These are phyloP conservation scores for Agapornis roseicollis DNA, from an alignment of 2,113 vertebrate species.

Conservation along the genomic window DNA sequence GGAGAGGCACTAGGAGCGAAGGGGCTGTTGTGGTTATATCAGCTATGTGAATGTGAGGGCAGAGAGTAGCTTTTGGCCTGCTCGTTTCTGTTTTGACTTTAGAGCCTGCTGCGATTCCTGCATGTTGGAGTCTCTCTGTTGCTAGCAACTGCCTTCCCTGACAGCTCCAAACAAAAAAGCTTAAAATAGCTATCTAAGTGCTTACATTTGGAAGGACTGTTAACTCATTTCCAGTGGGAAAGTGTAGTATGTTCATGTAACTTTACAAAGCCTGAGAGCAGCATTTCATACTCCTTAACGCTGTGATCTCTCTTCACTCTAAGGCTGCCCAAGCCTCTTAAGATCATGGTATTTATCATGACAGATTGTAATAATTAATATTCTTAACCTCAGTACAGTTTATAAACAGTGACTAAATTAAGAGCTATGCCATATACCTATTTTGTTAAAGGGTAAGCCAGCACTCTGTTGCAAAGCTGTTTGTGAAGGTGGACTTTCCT, in stretches of 20 bases:
- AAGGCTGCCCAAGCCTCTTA: not conserved
- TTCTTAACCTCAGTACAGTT: not conserved
- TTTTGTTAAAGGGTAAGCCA: not conserved
- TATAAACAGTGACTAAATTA: not conserved
- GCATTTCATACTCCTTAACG: not conserved
- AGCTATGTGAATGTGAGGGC: not conserved
- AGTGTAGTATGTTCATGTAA: not conserved
- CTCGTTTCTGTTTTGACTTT: not conserved
- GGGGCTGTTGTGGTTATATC: constrained; percentile 9
- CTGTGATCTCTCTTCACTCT: not conserved
- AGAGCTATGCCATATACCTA: not conserved
- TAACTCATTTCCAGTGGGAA: constrained; percentile 47
- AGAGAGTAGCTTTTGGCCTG: not conserved
- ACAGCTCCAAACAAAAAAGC: constrained; percentile 66
- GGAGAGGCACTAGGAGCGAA: not conserved
- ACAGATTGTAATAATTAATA: not conserved
- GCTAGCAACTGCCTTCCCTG: constrained; percentile 69
- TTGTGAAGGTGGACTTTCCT: not conserved
- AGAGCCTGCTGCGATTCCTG: not conserved
- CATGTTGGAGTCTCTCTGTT: constrained; percentile 43
- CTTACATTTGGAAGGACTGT: constrained; percentile 44
- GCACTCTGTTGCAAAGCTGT: not conserved
- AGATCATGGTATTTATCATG: not conserved
- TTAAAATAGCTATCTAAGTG: constrained; percentile 69
- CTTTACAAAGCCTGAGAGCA: not conserved